Conservation (phyloP, 2,888 invertebrate species). For the Tipula lateralis region DNA sequence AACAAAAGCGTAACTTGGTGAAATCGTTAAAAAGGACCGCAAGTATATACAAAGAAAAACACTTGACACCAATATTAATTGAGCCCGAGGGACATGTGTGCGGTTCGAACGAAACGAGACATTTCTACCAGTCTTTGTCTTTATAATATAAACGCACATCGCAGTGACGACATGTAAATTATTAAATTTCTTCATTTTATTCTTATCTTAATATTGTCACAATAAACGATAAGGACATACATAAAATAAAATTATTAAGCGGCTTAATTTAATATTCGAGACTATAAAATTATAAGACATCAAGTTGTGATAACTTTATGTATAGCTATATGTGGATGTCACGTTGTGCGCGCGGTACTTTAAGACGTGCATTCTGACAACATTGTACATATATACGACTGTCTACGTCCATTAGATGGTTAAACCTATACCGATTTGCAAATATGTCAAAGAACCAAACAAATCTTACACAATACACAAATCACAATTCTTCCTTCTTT, state of each 20-base stretch:
- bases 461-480: slow-evolving; percentile 11
- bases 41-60: neutral
- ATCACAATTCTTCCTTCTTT: neutral
- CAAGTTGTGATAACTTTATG: neutral
- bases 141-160: neutral
- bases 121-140: neutral
- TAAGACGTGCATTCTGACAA: neutral
- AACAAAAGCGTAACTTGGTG: slow-evolving; percentile 3
- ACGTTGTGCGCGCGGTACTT: neutral
- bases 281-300: neutral
- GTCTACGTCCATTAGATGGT: neutral
- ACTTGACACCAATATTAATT: slow-evolving; percentile 11
- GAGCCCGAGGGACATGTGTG: neutral
- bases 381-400: neutral
- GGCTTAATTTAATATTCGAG: neutral
- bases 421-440: neutral
- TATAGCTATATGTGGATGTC: neutral
- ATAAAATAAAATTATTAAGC: neutral
- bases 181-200: neutral
- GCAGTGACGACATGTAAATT: neutral
- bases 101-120: neutral
- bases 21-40: neutral
- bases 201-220: neutral
- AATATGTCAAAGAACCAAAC: neutral
- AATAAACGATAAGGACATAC: neutral